Conservation (phyloP, 2,113 vertebrate species). For the Mobula birostris region DNA sequence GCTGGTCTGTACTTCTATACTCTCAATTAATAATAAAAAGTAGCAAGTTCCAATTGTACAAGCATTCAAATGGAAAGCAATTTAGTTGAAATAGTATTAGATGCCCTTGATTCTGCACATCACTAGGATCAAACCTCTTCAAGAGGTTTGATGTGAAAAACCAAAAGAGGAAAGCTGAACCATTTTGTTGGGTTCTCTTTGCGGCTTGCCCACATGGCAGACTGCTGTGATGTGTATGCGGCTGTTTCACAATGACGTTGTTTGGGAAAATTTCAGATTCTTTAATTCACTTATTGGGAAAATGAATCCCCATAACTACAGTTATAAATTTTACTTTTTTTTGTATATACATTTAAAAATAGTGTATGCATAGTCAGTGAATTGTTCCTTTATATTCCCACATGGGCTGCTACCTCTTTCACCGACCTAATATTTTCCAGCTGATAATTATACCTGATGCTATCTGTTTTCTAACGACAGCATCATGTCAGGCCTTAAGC, state of each 20-base stretch:
- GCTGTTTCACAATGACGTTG: neutral
- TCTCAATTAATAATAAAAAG: neutral
- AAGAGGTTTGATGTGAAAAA: neutral
- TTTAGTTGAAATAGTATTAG: neutral
- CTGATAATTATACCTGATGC: conserved; percentile 22
- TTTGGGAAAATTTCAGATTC: conserved; percentile 11
- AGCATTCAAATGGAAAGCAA: neutral
- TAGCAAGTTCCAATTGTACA: neutral
- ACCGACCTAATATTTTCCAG: conserved; percentile 14
- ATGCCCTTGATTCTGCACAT: neutral
- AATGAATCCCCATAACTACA: conserved; percentile 3
- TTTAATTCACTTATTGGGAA: conserved; percentile 10
- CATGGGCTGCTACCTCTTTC: conserved; percentile 4
- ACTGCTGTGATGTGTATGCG: neutral
- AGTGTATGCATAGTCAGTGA: neutral
- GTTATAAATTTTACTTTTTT: neutral
- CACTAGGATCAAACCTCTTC: neutral
- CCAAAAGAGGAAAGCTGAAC: neutral
- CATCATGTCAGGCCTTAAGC: neutral
- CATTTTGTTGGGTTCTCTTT: neutral
- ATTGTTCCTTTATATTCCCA: neutral
- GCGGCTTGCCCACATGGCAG: neutral
- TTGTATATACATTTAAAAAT: neutral
- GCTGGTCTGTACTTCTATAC: neutral
- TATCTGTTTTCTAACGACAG: conserved; percentile 26